These are phyloP conservation scores for Crematogaster levior DNA, from an alignment of 2,888 invertebrate species.

Conservation along the genomic window DNA sequence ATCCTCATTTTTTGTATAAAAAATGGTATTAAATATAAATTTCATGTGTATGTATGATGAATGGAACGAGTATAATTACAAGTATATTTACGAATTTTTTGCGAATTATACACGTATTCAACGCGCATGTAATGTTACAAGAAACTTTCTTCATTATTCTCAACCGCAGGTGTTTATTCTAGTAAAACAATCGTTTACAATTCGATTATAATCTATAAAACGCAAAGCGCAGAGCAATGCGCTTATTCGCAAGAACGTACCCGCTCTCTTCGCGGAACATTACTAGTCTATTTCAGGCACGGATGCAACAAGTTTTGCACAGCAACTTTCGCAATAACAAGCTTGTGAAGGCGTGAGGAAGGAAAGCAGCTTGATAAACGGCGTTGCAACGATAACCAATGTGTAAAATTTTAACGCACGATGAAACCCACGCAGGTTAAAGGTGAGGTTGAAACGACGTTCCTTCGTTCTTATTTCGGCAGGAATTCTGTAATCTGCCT, in stretches of 20 bases:
- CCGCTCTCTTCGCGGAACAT: background rate
- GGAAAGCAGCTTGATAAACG: slow-evolving; percentile 22
- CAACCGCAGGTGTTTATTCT: background rate
- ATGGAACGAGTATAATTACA: background rate
- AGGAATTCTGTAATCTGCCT: slow-evolving; percentile 14
- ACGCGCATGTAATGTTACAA: background rate
- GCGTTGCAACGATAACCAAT: background rate
- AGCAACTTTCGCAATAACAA: slow-evolving; percentile 31
- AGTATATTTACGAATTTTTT: background rate
- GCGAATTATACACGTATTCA: background rate
- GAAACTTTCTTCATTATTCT: background rate
- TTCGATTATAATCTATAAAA: background rate
- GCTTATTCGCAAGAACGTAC: background rate
- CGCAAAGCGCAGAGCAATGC: background rate
- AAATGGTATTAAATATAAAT: background rate
- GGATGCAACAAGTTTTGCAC: slow-evolving; percentile 31
- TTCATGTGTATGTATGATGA: background rate
- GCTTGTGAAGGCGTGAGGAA: background rate
- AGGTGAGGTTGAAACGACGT: background rate
- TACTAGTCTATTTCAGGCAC: slow-evolving; percentile 1
- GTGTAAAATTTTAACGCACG: slow-evolving; percentile 4
- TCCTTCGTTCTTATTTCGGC: slow-evolving; percentile 10
- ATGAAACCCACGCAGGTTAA: background rate
- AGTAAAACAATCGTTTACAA: slow-evolving; percentile 5
- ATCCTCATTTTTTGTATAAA: background rate